Percentiles rank a stretch among this genome's conserved stretches.
Conservation (phyloP, 2,888 invertebrate genomes). For the Mantis religiosa region DNA sequence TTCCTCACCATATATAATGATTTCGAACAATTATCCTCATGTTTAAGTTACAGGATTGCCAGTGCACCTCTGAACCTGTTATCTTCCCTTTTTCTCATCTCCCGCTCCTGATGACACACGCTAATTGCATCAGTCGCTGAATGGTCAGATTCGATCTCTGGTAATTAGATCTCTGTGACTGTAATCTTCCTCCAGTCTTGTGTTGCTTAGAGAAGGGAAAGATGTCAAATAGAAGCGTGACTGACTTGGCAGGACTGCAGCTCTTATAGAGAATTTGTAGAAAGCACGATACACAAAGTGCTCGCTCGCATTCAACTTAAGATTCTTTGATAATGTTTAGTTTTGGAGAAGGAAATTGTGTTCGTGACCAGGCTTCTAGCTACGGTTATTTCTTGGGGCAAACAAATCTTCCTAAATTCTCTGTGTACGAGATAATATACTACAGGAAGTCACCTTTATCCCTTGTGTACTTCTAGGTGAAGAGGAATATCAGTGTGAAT, state of each 20-base stretch:
- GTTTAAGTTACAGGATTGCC: too few relatives aligned
- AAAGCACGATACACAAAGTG: background rate
- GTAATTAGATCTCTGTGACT: slow-evolving; percentile 1
- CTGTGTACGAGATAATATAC: too few relatives aligned
- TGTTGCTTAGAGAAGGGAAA: background rate
- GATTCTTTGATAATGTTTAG: background rate
- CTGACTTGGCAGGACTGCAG: background rate
- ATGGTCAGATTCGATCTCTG: background rate
- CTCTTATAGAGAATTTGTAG: background rate
- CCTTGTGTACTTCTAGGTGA: too few relatives aligned
- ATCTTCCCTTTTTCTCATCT: background rate
- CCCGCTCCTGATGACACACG: background rate
- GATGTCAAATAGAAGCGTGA: slow-evolving; percentile 10
- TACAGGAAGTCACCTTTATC: too few relatives aligned
- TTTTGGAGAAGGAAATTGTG: background rate
- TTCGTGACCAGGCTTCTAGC: background rate
- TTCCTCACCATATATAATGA: too few relatives aligned
- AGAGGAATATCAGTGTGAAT: too few relatives aligned
- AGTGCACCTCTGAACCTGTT: background rate
- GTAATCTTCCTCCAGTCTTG: background rate
- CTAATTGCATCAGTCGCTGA: slow-evolving; percentile 13
- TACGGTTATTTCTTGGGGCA: background rate
- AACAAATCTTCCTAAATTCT: background rate
- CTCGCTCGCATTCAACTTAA: background rate
- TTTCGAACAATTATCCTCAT: background rate